Evolutionary conservation across 2,888 invertebrate species (phyloP), one percentile per base, ranked within the genome.

Genomic region (Drosophila helvetica): DNA sequence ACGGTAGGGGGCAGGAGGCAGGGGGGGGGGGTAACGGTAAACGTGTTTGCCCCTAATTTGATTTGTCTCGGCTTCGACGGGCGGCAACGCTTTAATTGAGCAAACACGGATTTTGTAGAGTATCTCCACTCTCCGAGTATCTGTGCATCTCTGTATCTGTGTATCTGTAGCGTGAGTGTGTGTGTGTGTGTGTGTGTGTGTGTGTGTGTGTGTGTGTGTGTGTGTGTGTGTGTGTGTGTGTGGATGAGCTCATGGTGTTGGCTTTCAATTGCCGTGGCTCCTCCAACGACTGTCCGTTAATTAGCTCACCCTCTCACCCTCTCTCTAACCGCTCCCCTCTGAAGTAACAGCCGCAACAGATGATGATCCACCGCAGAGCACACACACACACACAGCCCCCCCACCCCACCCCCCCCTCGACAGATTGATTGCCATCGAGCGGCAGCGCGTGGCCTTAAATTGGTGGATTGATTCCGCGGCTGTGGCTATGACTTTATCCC

Each of bases 21-120:
- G n/a, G 38, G 25, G 50, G 22, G 22, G 22, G 22, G 22, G 4
- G 4, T 5, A 79, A 66, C 82, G 71, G 71, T 74, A 72, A 83
- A 81, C 79, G 79, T 87, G 82, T 85, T 87, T 79, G 87, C 70
- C 68, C 75, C 82, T 81, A 81, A 87, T 87, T 87, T 81, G 87
- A 82, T 83, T 81, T 86, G 63, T 38, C 72, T 65, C 54, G 46
- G 51, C 60, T 48, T 46, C 54, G 48, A 27, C 43, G 18, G 15
- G 15, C 45, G 56, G 73, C 53, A 65, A 30, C 38, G 51, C 22
- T 66, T 66, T 56, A 65, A 66, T 73, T 73, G 66, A 72, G 66
- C 51, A 55, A 38, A 64, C 53, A 54, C 45, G 48, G 48, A 64
- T 53, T 53, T 71, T 57, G 45, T 53, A 38, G 38, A n/a, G 38